A percentile compares a stretch with the other conserved stretches of the same genome.
Evolutionary conservation across 2,888 invertebrate genomes (phyloP).

Genomic region (Onthophagus sagittarius): DNA sequence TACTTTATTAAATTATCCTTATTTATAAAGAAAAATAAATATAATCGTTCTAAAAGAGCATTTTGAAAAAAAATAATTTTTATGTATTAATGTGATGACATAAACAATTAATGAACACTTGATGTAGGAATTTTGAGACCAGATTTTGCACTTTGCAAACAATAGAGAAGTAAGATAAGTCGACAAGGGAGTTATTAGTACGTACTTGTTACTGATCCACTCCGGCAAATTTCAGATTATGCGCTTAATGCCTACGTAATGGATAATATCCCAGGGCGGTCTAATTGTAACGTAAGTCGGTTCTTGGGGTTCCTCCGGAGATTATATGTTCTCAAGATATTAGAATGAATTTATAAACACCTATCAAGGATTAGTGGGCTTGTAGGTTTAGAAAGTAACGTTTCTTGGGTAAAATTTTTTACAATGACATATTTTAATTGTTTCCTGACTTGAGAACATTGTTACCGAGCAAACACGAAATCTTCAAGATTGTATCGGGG

Average conservation of each 20-base stretch:
- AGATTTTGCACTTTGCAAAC: background rate
- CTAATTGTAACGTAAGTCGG: constrained; percentile 2
- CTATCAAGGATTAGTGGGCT: background rate
- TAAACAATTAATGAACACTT: background rate
- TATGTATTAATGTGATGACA: background rate
- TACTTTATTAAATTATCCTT: too few relatives aligned
- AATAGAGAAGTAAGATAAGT: background rate
- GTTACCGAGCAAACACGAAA: background rate
- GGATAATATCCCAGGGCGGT: constrained; percentile 5
- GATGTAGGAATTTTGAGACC: background rate
- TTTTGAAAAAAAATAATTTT: too few relatives aligned
- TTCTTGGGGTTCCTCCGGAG: background rate
- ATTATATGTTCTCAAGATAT: background rate
- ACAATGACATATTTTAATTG: background rate
- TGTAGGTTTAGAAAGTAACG: too few relatives aligned
- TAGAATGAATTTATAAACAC: background rate
- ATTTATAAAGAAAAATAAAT: too few relatives aligned
- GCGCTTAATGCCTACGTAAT: constrained; percentile 8
- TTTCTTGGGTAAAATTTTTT: background rate
- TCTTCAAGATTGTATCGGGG: background rate
- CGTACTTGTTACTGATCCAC: constrained; percentile 1
- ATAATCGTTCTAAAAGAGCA: too few relatives aligned
- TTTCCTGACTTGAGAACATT: background rate
- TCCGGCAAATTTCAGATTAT: constrained; percentile 1
- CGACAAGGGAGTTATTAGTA: constrained; percentile 9